Base-by-base conservation (phyloP, 2,113 vertebrate species). In the Misgurnus mizolepis region DNA sequence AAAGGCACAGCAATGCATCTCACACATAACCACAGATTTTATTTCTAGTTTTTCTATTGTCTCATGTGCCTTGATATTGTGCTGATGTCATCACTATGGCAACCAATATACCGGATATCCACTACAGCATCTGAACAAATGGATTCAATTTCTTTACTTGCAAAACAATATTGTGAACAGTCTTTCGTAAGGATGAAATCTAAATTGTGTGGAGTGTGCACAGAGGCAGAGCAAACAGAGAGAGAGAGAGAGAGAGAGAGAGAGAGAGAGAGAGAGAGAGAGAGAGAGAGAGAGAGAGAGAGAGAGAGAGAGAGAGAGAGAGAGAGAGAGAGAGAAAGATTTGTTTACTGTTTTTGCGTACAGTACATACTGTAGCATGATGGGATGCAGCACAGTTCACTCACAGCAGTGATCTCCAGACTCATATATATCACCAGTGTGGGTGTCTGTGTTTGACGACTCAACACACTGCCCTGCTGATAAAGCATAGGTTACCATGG, bases 371-470 rank as follows among this genome's bases (percentile, higher is more conserved):
- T 50, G 22, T 34, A 14, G 17, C 58, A 80, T 76, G n/a, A 75
- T 62, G 61, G 39, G 66, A 62, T 50, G 41, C 7, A 68, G 55
- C 55, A 34, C 27, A 18, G 56, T 83, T 73, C 71, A 76, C 79
- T 71, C 74, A 81, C 79, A 67, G 43, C 55, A 34, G 50, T 67
- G 81, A 69, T 83, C 68, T 49, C 80, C 74, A 69, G 62, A 40
- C 72, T 68, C 47, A 10, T 58, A 56, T 62, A 49, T 53, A 53
- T 53, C 50, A 17, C 49, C 40, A 22, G 27, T 50, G 84, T 85
- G 60, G 84, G 84, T 53, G 78, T 65, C 74, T 67, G 55, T 78
- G 84, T 85, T 83, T 85, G 78, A 83, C 78, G 61, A 83, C 81
- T 83, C 55, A 68, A 65, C 81, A 70, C 45, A 67, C 78, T 49